phyloP scores from a whole-genome alignment of 2,797 vertebrate genomes.

The Nothura maculosa region DNA sequence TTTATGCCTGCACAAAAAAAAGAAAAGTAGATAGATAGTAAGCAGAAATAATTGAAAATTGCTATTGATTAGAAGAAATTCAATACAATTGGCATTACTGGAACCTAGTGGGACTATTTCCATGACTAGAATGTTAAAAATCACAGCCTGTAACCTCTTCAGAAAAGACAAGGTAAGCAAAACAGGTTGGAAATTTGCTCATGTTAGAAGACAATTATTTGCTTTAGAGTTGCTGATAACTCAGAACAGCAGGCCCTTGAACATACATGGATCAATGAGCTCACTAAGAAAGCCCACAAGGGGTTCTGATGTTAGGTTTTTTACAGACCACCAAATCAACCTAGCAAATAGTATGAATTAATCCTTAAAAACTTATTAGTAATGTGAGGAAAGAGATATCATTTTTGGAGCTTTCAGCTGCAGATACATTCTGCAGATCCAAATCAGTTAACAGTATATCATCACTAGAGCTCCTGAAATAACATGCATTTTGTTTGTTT shows the following conservation, averaged over 20 bases:
- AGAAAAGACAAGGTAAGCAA: background rate
- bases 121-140: background rate
- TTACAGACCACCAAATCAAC: background rate
- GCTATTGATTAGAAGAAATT: background rate
- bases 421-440: background rate
- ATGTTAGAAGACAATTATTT: conserved; percentile 8
- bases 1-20: background rate
- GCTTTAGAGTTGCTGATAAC: conserved; percentile 13
- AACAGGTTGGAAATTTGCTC: background rate
- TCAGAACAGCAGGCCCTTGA: conserved; percentile 15
- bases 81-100: background rate
- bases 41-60: background rate
- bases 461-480: background rate
- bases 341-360: background rate
- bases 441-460: background rate
- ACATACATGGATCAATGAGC: background rate
- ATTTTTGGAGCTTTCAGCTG: background rate
- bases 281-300: background rate
- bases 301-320: accelerated
- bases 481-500: background rate
- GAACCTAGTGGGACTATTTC: background rate
- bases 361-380: background rate
- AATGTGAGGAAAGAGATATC: background rate
- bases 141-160: background rate
- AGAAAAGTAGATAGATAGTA: background rate